Base-by-base conservation (phyloP, 2,888 invertebrate genomes). In the Drosophila histrio region DNA sequence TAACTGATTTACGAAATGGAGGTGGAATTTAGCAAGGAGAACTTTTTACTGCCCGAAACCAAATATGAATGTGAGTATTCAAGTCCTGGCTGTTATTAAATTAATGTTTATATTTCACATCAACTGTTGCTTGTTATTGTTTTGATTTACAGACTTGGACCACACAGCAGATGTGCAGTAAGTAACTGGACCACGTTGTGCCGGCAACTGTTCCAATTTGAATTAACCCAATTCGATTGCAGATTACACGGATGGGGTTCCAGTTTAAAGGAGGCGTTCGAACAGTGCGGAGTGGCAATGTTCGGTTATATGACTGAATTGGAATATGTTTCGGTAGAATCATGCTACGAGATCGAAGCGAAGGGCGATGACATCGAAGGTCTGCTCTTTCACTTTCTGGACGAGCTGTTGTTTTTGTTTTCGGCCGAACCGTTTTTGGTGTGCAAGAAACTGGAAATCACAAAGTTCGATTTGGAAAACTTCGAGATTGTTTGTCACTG, bases 81-180 rank as follows among this genome's bases (percentile, higher is more conserved):
- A 11, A 6, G 1, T 5, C 9, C 0, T n/a, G 22, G 6, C 9
- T 8, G 2, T 24, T 17, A 24, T 11, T 11, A 24, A n/a, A n/a
- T n/a, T 11, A 46, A 17, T 8, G 3, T 34, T 8, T 17, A 9
- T 2, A 11, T 4, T 5, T n/a, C n/a, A n/a, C n/a, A 17, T 28
- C 17, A 32, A 63, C 36, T 56, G 47, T 54, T 39, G 24, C 2
- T 21, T 52, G 64, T 28, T 17, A 24, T 15, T 15, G 9, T 15
- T n/a, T 32, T 44, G 11, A n/a, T 32, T 44, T 11, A n/a, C 93
- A 97, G 97, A 97, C 94, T 93, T 99, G 91, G 99, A 99, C 90
- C 99, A 99, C 91, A 98, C 99, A 26, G 99, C 99, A 15, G 99
- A 99, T 93, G 97, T 99, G n/a, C 99, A 99, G 97, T 98, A 93